These are phyloP conservation scores for Squalus acanthias DNA, from an alignment of 2,797 vertebrate species.

Conservation along the genomic window DNA sequence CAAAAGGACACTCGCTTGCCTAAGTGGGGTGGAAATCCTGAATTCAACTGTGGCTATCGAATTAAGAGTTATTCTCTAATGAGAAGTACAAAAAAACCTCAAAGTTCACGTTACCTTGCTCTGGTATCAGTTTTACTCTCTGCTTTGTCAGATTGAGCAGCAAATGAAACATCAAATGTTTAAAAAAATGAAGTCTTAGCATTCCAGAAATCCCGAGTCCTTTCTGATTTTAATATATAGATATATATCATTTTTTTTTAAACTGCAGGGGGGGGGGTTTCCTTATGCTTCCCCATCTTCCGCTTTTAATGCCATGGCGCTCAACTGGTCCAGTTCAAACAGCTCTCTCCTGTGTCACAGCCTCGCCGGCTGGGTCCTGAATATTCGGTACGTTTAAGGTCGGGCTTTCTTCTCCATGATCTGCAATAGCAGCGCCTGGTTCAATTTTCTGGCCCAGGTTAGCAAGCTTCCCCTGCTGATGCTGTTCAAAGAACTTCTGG, in stretches of 20 bases:
- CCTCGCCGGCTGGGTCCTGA: conserved; percentile 66
- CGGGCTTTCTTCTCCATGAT: conserved; percentile 66
- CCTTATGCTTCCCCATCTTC: conserved; percentile 84
- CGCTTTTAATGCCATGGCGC: conserved; percentile 78
- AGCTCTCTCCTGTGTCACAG: conserved; percentile 68
- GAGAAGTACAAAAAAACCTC: conserved; percentile 22
- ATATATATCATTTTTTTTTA: conserved; percentile 30
- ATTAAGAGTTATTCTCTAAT: conserved; percentile 25
- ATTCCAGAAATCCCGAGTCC: conserved; percentile 33
- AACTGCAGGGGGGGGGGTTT: conserved; percentile 28
- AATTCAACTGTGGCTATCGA: conserved; percentile 29
- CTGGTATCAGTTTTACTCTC: conserved; percentile 29
- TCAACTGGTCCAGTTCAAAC: conserved; percentile 85
- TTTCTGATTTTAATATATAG: conserved; percentile 37
- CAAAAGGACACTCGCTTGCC: conserved; percentile 9
- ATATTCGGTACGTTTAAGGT: conserved; percentile 69
- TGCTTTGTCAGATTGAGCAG: conserved; percentile 31
- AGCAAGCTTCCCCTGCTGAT: conserved; percentile 33
- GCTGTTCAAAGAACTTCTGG: conserved; percentile 36
- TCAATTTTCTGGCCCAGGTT: conserved; percentile 31
- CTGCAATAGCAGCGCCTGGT: conserved; percentile 13
- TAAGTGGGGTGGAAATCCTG: conserved; percentile 7
- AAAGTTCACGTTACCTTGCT: conserved; percentile 28
- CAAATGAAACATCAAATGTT: conserved; percentile 33
- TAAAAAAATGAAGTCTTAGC: conserved; percentile 36